Percentiles rank a stretch among this genome's conserved stretches.
Conservation (phyloP, 1,140 invertebrate genomes). For the Diploscapter pachys region DNA sequence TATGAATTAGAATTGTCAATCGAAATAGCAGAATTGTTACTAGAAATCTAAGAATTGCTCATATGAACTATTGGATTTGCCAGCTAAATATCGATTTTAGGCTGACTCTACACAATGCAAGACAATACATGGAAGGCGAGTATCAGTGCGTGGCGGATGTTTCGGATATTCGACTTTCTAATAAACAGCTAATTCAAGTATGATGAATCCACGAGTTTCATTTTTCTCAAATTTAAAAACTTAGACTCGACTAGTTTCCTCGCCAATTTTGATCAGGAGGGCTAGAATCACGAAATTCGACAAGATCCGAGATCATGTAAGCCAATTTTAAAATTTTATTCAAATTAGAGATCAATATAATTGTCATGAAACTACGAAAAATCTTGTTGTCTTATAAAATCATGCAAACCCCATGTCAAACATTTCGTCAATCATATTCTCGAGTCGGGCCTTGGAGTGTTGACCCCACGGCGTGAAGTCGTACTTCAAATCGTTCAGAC, state of each 20-base stretch:
- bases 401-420: too few species aligned
- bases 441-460: too few species aligned
- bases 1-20: not conserved
- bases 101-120: constrained; percentile 5
- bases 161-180: constrained; percentile 11
- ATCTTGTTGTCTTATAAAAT: too few species aligned
- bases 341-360: too few species aligned
- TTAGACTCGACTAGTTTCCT: constrained; percentile 15
- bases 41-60: not conserved
- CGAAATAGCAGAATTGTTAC: constrained; percentile 10
- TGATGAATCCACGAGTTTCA: too few species aligned
- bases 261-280: constrained; percentile 24
- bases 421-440: too few species aligned
- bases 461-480: too few species aligned
- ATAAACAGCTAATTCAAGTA: constrained; percentile 1
- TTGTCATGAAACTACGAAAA: too few species aligned
- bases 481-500: too few species aligned
- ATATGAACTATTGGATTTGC: not conserved
- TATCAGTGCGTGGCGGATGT: constrained; percentile 27
- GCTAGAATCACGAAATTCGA: constrained; percentile 35
- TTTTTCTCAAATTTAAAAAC: not conserved
- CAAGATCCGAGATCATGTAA: constrained; percentile 22
- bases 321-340: constrained; percentile 7
- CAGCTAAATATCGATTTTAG: not conserved
- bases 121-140: constrained; percentile 22